Percentiles rank a stretch among this genome's conserved stretches.
These are phyloP conservation scores for Dilophus febrilis DNA, from an alignment of 2,888 invertebrate genomes.

Conservation along the genomic window DNA sequence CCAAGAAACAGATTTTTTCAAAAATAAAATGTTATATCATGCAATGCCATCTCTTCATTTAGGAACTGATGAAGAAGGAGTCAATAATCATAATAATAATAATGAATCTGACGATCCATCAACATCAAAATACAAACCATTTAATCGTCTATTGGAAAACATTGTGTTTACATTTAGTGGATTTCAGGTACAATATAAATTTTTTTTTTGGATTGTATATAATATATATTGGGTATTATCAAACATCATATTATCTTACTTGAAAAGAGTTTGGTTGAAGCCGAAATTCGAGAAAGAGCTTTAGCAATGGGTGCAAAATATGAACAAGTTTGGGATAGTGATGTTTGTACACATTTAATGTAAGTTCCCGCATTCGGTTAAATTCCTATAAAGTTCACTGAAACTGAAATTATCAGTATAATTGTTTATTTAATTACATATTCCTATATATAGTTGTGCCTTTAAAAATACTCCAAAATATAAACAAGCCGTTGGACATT, in stretches of 20 bases:
- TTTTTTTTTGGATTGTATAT: too few species aligned
- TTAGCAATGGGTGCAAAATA: constrained; percentile 64
- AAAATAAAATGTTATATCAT: too few species aligned
- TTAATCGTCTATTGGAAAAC: constrained; percentile 40
- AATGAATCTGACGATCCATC: too few species aligned
- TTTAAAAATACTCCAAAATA: constrained; percentile 81
- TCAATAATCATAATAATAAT: too few species aligned
- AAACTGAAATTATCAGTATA: constrained; percentile 2
- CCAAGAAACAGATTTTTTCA: too few species aligned
- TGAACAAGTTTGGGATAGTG: constrained; percentile 57
- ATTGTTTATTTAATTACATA: too few species aligned
- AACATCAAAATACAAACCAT: constrained; percentile 30
- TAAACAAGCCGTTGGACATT: constrained; percentile 45
- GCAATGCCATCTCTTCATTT: too few species aligned
- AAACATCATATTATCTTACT: too few species aligned
- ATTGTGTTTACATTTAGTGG: constrained; percentile 74
- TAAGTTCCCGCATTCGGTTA: constrained; percentile 32
- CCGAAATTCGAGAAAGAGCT: constrained; percentile 46
- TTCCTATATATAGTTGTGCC: constrained; percentile 51
- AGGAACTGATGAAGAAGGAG: too few species aligned
- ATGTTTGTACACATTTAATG: constrained; percentile 69
- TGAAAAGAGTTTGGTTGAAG: too few species aligned
- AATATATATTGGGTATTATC: too few species aligned
- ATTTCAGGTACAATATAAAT: constrained; percentile 34
- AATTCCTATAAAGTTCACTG: background rate